Conservation (phyloP, 2,797 vertebrate genomes). For the Podarcis lilfordi region DNA sequence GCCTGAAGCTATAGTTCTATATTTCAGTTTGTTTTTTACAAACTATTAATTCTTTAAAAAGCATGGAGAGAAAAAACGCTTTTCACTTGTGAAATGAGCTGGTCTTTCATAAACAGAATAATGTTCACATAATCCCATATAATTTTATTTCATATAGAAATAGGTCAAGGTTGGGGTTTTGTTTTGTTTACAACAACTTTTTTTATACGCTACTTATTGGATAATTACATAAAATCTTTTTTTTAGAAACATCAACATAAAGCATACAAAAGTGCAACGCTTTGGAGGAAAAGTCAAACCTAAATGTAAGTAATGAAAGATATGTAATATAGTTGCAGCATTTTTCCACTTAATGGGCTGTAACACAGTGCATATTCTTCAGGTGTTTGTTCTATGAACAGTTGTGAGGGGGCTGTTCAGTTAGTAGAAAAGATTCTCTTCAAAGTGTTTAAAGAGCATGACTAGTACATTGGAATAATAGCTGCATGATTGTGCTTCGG, state of each 20-base stretch:
- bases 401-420: conserved; percentile 36
- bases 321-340: conserved; percentile 74
- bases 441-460: conserved; percentile 12
- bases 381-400: conserved; percentile 40
- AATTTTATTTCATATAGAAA: conserved; percentile 86
- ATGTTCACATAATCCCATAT: conserved; percentile 82
- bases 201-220: conserved; percentile 82
- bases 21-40: conserved; percentile 79
- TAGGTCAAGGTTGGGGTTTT: conserved; percentile 68
- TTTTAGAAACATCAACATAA: conserved; percentile 83
- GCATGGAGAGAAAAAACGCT: conserved; percentile 70
- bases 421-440: conserved; percentile 42
- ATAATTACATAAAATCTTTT: conserved; percentile 83
- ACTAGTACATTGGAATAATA: conserved; percentile 29
- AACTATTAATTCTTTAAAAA: conserved; percentile 80
- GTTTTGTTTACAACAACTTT: conserved; percentile 81
- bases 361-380: conserved; percentile 62
- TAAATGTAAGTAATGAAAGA: conserved; percentile 72
- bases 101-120: conserved; percentile 83
- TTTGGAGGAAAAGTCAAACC: conserved; percentile 77
- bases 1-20: conserved; percentile 67
- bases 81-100: conserved; percentile 75
- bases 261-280: conserved; percentile 85
- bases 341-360: conserved; percentile 67
- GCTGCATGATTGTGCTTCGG: conserved; percentile 70